Percentiles rank a stretch among this genome's conserved stretches.
Evolutionary conservation across 1,140 invertebrate genomes (phyloP).

Genomic region (Cyclargus thomasi): DNA sequence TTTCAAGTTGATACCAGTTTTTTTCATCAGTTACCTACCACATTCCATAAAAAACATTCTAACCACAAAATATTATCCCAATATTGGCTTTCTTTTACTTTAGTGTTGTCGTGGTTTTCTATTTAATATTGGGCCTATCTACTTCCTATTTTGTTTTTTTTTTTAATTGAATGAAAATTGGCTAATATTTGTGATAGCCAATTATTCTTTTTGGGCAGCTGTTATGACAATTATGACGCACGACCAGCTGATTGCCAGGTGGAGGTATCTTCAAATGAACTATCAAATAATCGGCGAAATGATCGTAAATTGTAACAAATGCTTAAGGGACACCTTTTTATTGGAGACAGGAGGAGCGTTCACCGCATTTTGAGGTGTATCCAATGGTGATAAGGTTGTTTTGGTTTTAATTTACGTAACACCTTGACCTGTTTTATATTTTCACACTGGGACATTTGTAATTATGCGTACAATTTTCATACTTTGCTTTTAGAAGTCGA

Average conservation of each 20-base stretch:
- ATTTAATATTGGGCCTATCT: too few relatives aligned
- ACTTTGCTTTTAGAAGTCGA: background rate
- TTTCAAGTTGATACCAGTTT: too few relatives aligned
- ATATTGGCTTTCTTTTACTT: too few relatives aligned
- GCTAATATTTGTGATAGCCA: background rate
- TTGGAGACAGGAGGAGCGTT: background rate
- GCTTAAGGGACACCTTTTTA: conserved; percentile 6
- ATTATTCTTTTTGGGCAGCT: background rate
- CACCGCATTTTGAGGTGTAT: conserved; percentile 23
- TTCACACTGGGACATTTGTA: conserved; percentile 17
- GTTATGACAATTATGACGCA: background rate
- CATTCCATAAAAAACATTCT: too few relatives aligned
- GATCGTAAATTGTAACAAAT: conserved; percentile 15
- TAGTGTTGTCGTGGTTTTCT: too few relatives aligned
- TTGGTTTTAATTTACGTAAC: conserved; percentile 44
- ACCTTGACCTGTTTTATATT: conserved; percentile 37
- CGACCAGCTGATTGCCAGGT: background rate
- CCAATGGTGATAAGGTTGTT: conserved; percentile 16
- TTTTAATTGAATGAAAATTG: background rate
- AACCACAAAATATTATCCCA: too few relatives aligned
- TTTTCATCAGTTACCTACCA: too few relatives aligned
- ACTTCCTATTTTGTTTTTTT: too few relatives aligned
- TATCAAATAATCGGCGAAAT: conserved; percentile 11
- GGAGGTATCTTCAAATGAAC: background rate
- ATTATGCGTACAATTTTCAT: conserved; percentile 1